These are phyloP conservation scores for Muraenolepis orangiensis DNA, from an alignment of 2,797 vertebrate genomes.

Conservation along the genomic window DNA sequence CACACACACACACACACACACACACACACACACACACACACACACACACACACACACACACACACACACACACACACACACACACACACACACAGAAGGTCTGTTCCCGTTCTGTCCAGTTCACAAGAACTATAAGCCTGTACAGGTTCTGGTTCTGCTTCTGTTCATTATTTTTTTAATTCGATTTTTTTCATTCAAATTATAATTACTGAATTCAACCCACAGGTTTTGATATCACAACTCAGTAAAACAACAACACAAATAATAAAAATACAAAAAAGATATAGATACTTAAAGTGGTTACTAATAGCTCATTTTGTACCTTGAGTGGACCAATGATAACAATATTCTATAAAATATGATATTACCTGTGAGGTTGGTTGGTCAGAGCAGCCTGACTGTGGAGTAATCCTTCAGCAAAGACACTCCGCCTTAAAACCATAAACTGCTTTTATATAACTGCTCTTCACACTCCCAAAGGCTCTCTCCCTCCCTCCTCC, in stretches of 20 bases:
- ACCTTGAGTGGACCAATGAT: background rate
- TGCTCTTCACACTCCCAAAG: slow-evolving; percentile 26
- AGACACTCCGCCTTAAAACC: slow-evolving; percentile 45
- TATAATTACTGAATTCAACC: background rate
- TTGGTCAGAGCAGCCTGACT: slow-evolving; percentile 26
- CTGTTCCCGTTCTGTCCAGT: too few species aligned
- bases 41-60: too few species aligned
- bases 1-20: too few species aligned
- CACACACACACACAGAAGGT: too few species aligned
- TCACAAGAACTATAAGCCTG: too few species aligned
- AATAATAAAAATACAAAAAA: background rate
- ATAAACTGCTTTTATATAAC: slow-evolving; percentile 56
- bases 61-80: too few species aligned
- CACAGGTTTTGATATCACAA: background rate
- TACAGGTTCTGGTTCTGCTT: background rate
- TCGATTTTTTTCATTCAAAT: background rate
- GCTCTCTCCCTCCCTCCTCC: slow-evolving; percentile 51
- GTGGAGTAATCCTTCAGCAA: slow-evolving; percentile 38
- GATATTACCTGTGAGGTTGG: slow-evolving; percentile 47
- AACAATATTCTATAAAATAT: background rate
- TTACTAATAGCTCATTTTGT: too few species aligned
- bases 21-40: too few species aligned
- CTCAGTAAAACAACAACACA: background rate
- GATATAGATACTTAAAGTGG: background rate
- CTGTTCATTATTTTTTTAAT: background rate